Percentiles rank a stretch among this genome's conserved stretches.
phyloP scores from a whole-genome alignment of 2,797 vertebrate species.

The Diglossa cyanea region DNA sequence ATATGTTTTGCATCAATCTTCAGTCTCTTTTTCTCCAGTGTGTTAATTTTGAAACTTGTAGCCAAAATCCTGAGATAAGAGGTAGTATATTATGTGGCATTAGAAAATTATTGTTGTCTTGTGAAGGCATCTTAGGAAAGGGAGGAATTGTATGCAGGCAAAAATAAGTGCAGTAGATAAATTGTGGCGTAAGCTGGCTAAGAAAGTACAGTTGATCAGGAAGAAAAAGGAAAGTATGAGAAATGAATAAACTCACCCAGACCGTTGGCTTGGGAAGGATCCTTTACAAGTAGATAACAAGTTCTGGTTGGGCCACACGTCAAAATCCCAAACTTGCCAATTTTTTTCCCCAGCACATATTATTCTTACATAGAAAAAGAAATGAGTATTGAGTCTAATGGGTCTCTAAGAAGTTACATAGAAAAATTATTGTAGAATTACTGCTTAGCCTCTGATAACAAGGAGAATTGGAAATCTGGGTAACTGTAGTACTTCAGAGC shows the following conservation, averaged over 20 bases:
- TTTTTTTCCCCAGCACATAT: not conserved
- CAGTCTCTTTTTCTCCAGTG: not conserved
- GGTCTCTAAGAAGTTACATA: not conserved
- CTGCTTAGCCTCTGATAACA: not conserved
- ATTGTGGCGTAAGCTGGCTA: not conserved
- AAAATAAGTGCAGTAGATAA: not conserved
- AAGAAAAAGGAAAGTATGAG: not conserved
- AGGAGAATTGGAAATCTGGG: not conserved
- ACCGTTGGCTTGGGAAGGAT: not conserved
- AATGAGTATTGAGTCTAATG: not conserved
- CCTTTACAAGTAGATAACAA: not conserved
- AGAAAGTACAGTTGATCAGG: not conserved
- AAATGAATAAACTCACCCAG: not conserved
- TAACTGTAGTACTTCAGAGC: not conserved
- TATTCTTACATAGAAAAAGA: not conserved
- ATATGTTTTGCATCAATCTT: not conserved
- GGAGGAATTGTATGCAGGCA: not conserved
- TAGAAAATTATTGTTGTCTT: not conserved
- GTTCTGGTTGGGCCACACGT: not conserved
- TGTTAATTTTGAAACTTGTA: not conserved
- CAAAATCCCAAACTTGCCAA: not conserved
- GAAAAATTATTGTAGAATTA: constrained; percentile 19
- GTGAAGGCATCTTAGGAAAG: not conserved
- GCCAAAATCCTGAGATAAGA: not conserved
- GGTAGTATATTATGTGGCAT: rapidly evolving